phyloP scores from a whole-genome alignment of 2,113 vertebrate genomes.

The Gopherus flavomarginatus region DNA sequence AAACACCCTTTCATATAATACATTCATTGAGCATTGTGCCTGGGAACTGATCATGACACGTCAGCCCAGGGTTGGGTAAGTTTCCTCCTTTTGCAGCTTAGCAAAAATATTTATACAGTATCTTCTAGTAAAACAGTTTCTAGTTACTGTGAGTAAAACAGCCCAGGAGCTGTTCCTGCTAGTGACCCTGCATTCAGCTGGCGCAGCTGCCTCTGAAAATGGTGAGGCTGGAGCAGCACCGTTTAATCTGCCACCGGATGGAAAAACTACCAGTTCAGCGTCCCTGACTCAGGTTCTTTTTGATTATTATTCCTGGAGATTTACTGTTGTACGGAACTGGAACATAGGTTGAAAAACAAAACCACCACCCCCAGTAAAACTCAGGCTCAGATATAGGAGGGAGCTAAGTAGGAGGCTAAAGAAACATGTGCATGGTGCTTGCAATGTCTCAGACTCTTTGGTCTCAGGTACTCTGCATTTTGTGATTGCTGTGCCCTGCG shows the following conservation, averaged over 20 bases:
- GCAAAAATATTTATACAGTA: conserved; percentile 49
- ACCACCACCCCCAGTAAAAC: accelerated
- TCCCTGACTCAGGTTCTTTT: background rate
- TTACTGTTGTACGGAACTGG: background rate
- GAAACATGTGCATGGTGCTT: background rate
- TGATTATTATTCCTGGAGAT: background rate
- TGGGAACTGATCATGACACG: conserved; percentile 53
- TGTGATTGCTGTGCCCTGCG: background rate
- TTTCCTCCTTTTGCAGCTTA: conserved; percentile 70
- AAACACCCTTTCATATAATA: conserved; percentile 68
- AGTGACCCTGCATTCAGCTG: background rate
- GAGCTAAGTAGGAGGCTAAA: background rate
- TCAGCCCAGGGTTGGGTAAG: conserved; percentile 54
- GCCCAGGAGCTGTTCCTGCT: background rate
- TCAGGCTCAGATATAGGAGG: background rate
- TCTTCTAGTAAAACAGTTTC: conserved; percentile 57
- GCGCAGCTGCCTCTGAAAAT: background rate
- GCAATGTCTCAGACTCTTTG: accelerated
- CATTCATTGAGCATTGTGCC: conserved; percentile 68
- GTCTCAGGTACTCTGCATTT: background rate
- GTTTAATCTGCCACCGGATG: accelerated
- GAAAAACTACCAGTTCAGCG: background rate
- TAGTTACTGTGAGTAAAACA: conserved; percentile 17
- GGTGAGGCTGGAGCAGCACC: accelerated
- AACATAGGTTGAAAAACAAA: background rate